These are phyloP conservation scores for Vireo griseus DNA, from an alignment of 2,797 vertebrate genomes.

Conservation along the genomic window DNA sequence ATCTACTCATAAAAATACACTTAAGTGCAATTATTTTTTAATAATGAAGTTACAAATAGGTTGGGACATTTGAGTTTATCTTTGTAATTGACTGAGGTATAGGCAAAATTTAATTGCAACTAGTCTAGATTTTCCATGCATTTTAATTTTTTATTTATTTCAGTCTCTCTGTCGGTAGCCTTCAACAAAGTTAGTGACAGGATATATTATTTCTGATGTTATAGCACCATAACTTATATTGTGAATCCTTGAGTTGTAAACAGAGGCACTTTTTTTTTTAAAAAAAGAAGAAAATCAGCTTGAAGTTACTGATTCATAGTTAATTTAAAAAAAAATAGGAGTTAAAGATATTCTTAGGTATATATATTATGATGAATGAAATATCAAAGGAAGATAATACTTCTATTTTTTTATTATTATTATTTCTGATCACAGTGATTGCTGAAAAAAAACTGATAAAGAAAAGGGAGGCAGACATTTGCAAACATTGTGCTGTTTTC, in stretches of 20 bases:
- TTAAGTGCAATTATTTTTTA: not conserved
- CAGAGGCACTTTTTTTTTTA: not conserved
- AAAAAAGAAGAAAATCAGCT: not conserved
- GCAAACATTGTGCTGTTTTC: not conserved
- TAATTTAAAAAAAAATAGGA: not conserved
- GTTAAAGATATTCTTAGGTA: not conserved
- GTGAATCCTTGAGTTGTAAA: not conserved
- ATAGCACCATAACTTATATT: not conserved
- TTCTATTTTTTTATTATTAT: not conserved
- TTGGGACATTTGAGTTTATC: not conserved
- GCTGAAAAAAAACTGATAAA: not conserved
- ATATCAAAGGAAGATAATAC: not conserved
- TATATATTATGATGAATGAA: not conserved
- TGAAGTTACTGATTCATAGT: slow-evolving; percentile 5
- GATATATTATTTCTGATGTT: not conserved
- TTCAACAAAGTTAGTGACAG: not conserved
- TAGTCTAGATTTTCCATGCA: not conserved
- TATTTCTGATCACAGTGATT: not conserved
- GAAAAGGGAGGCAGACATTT: not conserved
- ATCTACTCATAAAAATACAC: not conserved
- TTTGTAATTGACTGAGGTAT: not conserved
- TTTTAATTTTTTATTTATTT: not conserved
- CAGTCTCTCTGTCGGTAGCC: not conserved
- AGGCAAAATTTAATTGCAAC: not conserved
- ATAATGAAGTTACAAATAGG: not conserved